phyloP scores from a whole-genome alignment of 64 coral and sea anemone genomes.

The Pocillopora damicornis region DNA sequence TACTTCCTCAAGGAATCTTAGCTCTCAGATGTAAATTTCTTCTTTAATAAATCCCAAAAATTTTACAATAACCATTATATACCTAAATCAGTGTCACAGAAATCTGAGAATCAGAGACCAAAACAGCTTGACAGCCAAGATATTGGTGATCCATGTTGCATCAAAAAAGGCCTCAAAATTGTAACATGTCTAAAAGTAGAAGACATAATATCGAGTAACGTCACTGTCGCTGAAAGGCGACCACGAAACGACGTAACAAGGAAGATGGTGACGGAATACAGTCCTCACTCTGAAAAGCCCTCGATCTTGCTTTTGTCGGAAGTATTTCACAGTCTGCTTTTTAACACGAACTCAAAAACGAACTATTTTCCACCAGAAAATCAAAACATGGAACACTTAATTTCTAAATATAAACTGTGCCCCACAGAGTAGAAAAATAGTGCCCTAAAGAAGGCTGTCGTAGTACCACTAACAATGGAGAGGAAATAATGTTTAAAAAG shows the following conservation, averaged over 20 bases:
- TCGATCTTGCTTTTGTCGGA: neutral
- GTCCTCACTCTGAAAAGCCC: neutral
- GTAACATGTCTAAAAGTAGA: neutral
- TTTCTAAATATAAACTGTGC: neutral
- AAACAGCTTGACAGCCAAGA: no score
- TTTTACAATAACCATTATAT: no score
- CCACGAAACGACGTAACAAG: conserved; percentile 12
- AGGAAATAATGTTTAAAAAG: neutral
- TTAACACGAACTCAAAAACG: no score
- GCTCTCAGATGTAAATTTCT: neutral
- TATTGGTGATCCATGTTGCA: no score
- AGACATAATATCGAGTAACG: neutral
- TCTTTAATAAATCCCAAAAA: no score
- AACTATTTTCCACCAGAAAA: neutral
- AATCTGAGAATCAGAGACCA: neutral
- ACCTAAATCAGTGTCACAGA: neutral
- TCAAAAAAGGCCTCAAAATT: neutral
- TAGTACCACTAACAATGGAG: neutral
- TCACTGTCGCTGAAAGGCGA: neutral
- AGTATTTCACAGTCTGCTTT: neutral
- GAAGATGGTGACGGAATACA: neutral
- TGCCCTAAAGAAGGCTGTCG: neutral
- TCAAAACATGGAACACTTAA: neutral
- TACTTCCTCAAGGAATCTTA: neutral
- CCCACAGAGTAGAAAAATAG: neutral